Percentiles rank a stretch among this genome's conserved stretches.
phyloP scores from a whole-genome alignment of 2,888 invertebrate genomes.

The Dexiosoma caninum region DNA sequence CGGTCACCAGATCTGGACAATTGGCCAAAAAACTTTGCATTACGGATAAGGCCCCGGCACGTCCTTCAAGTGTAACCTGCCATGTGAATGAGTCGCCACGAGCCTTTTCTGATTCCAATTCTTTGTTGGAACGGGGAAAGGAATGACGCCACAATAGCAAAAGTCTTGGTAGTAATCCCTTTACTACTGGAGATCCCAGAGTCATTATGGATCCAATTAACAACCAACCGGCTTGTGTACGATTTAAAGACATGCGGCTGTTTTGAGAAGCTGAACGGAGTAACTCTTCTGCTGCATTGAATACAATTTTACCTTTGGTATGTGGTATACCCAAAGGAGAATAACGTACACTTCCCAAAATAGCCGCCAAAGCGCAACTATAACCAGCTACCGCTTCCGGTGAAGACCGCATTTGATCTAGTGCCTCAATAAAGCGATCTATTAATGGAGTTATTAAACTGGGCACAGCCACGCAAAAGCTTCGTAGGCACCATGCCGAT shows the following conservation, averaged over 20 bases:
- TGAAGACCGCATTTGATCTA: slow-evolving; percentile 93
- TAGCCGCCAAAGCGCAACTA: slow-evolving; percentile 94
- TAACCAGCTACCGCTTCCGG: slow-evolving; percentile 94
- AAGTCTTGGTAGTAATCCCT: slow-evolving; percentile 95
- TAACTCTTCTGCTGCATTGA: slow-evolving; percentile 97
- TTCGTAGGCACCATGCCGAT: slow-evolving; percentile 94
- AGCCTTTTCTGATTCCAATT: slow-evolving; percentile 97
- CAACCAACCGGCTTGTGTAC: slow-evolving; percentile 98
- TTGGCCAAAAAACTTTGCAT: slow-evolving; percentile 95
- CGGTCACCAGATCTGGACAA: slow-evolving; percentile 93
- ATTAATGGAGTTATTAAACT: slow-evolving; percentile 95
- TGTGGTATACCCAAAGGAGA: slow-evolving; percentile 97
- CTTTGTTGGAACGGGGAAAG: slow-evolving; percentile 97
- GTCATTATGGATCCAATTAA: slow-evolving; percentile 98
- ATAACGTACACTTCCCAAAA: slow-evolving; percentile 92
- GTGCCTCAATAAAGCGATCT: slow-evolving; percentile 91
- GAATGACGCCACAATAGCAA: slow-evolving; percentile 97
- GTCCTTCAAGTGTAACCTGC: slow-evolving; percentile 97
- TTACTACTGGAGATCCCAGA: slow-evolving; percentile 93
- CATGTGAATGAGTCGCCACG: slow-evolving; percentile 99
- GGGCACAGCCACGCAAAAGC: slow-evolving; percentile 95
- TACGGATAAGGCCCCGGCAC: slow-evolving; percentile 96
- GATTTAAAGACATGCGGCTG: slow-evolving; percentile 93
- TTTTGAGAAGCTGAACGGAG: slow-evolving; percentile 97
- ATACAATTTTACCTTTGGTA: slow-evolving; percentile 97